Base-by-base conservation (phyloP, 2,113 vertebrate genomes). In the Saimiri boliviensis region DNA sequence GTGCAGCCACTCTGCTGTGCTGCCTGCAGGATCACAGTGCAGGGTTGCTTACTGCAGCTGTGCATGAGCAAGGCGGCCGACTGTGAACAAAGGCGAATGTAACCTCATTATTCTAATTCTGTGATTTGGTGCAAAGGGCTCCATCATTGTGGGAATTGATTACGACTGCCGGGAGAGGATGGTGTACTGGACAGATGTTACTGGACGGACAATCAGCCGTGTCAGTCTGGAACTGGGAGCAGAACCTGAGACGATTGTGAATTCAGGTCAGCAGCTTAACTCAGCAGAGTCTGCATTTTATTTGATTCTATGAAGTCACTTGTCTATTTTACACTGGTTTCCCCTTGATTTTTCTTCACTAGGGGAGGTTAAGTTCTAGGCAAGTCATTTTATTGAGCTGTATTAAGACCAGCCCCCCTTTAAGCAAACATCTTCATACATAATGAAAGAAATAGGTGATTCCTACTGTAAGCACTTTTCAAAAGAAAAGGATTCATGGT, bases 121-220 rank as follows among this genome's bases (percentile, higher is more conserved):
- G 30, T 37, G 58, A 90, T 83, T 63, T 96, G 83, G 81, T 91
- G 32, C 32, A 0, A 98, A 99, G 99, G 99, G 99, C 20, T 99
- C 99, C 95, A 99, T 99, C 32, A 99, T 99, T 21, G 99, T 99
- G 25, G 99, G 99, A 0, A 98, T 99, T 0, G 99, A 99, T 97
- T 99, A 99, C 0, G 99, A 99, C 98, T 99, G 99, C 98, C 98
- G 97, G 79, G 99, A 99, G 80, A 99, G 98, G 97, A 99, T 98
- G 60, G 98, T 99, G 35, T 99, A 99, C 66, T 99, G 99, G 99
- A 99, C 99, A 0, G 99, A 99, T 17, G 98, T 99, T 58, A 99
- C 99, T 0, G 99, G 99, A 0, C 98, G 99, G 84, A 99, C 99
- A 21, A 99, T 99, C 95, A 99, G 98, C 98, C 98, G 99, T 60